Evolutionary conservation across 2,113 vertebrate species (phyloP), one percentile per base, ranked within the genome.

Genomic region (Oostethus manadensis): DNA sequence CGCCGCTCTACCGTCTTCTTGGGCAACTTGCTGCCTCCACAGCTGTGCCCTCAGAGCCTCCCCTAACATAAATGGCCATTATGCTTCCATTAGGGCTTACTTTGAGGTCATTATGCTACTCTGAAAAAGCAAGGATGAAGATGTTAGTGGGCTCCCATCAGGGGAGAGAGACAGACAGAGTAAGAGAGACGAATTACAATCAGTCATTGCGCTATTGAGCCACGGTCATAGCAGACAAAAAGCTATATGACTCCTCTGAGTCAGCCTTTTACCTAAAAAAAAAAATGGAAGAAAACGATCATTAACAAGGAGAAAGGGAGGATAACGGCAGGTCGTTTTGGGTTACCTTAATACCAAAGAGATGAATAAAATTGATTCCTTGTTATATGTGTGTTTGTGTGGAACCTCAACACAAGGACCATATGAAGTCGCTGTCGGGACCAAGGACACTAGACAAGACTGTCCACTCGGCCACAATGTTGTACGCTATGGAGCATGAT

Each of bases 51-150:
- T 80, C 62, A 50, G 66, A 77, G 80, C 79, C 84, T 83, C 78
- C 79, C 77, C 73, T 76, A 70, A 79, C 77, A 86, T 85, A 87
- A 85, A 86, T 72, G 83, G 81, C 86, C 82, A 85, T 87, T 89
- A 89, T 81, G 83, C 77, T 80, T 85, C 88, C 88, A 87, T 88
- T 87, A 89, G 79, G 76, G 74, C 76, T 65, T 86, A 64, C 75
- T 66, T 78, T 78, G 74, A 77, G 84, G 83, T 88, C 75, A 81
- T 81, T 85, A 87, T 83, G 81, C 79, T 73, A 70, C 66, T 67
- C 76, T 77, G 73, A 74, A 84, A 83, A 86, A 79, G 21, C 73
- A 84, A 67, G 70, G 71, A 85, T 83, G 81, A 79, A 86, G 77
- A 86, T 79, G 86, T 82, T 83, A 82, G 77, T 75, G 66, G 69